A percentile compares a stretch with the other conserved stretches of the same genome.
These are phyloP conservation scores for Cosmia pyralina DNA, from an alignment of 2,888 invertebrate genomes.

Conservation along the genomic window DNA sequence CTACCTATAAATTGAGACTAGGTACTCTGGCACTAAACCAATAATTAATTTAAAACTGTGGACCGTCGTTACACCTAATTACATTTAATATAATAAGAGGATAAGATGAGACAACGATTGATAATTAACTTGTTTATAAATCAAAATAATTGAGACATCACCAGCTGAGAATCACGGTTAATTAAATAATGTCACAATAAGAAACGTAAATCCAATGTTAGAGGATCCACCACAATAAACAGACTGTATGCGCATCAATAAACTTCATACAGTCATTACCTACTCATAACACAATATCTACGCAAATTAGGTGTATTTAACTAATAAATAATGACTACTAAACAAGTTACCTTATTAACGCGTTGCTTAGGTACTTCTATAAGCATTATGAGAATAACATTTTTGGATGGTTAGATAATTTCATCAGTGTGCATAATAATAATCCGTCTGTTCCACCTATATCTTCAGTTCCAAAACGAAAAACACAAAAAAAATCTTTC, in stretches of 20 bases:
- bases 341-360: not conserved
- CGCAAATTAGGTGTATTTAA: not conserved
- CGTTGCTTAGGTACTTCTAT: not conserved
- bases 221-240: not conserved
- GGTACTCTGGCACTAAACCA: conserved; percentile 32
- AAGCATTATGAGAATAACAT: not conserved
- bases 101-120: conserved; percentile 14
- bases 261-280: not conserved
- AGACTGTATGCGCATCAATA: not conserved
- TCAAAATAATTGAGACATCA: conserved; percentile 24
- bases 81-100: conserved; percentile 4
- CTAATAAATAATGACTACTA: no score
- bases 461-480: not conserved
- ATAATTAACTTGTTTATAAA: conserved; percentile 29
- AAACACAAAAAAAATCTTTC: not conserved
- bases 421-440: not conserved
- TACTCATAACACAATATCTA: no score
- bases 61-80: conserved; percentile 21
- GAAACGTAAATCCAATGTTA: not conserved
- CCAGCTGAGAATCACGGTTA: not conserved
- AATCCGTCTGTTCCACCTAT: not conserved
- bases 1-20: conserved; percentile 17
- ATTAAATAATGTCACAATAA: not conserved
- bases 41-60: conserved; percentile 22
- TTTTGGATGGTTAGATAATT: not conserved